phyloP scores from a whole-genome alignment of 2,888 invertebrate species.

The Iphiclides podalirius region DNA sequence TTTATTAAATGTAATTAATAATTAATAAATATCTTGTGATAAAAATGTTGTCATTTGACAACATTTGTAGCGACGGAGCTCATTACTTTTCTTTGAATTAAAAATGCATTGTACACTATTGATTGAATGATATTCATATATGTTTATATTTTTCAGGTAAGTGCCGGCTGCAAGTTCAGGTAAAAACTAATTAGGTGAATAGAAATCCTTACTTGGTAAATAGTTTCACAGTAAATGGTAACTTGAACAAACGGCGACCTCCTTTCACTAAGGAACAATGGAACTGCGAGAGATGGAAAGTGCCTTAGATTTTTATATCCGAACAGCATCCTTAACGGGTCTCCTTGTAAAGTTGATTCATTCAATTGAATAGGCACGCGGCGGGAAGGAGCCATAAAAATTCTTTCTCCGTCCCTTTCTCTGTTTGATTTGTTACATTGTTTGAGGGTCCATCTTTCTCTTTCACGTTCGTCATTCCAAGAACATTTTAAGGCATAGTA shows the following conservation, averaged over 20 bases:
- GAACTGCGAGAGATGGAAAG: slow-evolving; percentile 4
- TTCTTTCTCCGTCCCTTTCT: not conserved
- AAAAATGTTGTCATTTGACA: too few species aligned
- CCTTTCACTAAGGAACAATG: slow-evolving; percentile 9
- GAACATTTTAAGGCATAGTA: too few species aligned
- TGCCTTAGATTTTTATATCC: slow-evolving; percentile 10
- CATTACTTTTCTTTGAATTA: too few species aligned
- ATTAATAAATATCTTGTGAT: too few species aligned
- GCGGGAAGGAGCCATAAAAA: not conserved
- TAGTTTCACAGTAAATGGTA: not conserved
- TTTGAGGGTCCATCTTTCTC: too few species aligned
- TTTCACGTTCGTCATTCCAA: too few species aligned
- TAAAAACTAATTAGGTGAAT: not conserved
- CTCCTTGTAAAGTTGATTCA: not conserved
- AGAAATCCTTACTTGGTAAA: slow-evolving; percentile 10
- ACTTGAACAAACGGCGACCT: slow-evolving; percentile 13
- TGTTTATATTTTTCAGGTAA: slow-evolving; percentile 19
- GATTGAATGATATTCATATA: too few species aligned
- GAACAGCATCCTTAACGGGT: slow-evolving; percentile 8
- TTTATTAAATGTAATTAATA: too few species aligned
- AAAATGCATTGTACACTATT: too few species aligned
- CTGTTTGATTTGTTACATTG: too few species aligned
- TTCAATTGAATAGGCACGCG: slow-evolving; percentile 10
- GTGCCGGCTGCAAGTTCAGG: not conserved
- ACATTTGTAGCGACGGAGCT: too few species aligned